A percentile compares a stretch with the other conserved stretches of the same genome.
Evolutionary conservation across 1,140 invertebrate genomes (phyloP).

Genomic region (Drosophila elegans): DNA sequence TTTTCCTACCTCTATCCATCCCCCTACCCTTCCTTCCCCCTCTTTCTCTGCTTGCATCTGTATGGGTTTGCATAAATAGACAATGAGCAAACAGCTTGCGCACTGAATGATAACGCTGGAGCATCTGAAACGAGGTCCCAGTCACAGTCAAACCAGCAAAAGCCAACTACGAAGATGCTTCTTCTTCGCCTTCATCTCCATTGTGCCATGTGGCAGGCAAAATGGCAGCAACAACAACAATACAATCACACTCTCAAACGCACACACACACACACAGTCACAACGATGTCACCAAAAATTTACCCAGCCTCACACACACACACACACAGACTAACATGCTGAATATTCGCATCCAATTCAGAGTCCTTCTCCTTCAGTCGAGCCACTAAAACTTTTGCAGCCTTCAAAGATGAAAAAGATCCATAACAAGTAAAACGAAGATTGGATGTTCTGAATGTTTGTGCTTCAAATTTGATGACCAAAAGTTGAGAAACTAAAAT

Average conservation of each 20-base stretch:
- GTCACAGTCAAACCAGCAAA: constrained; percentile 37
- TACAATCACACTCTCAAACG: constrained; percentile 21
- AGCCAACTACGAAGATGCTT: constrained; percentile 42
- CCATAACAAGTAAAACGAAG: not conserved
- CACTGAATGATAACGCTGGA: constrained; percentile 79
- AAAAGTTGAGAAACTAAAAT: too few relatives aligned
- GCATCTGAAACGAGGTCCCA: constrained; percentile 63
- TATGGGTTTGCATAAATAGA: constrained; percentile 80
- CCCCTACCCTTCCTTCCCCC: not conserved
- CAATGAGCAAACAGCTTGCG: constrained; percentile 82
- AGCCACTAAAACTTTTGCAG: constrained; percentile 40
- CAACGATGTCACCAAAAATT: constrained; percentile 69
- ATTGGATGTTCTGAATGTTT: too few relatives aligned
- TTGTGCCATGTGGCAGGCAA: constrained; percentile 60
- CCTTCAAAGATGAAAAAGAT: constrained; percentile 1
- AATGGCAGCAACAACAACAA: constrained; percentile 47
- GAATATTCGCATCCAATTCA: constrained; percentile 31
- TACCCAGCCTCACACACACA: constrained; percentile 23
- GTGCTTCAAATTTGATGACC: too few relatives aligned
- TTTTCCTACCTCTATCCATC: too few relatives aligned
- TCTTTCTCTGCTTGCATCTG: constrained; percentile 26
- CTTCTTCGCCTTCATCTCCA: constrained; percentile 13
- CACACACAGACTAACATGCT: constrained; percentile 1
- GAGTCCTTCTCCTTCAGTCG: constrained; percentile 24
- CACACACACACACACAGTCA: constrained; percentile 44